Evolutionary conservation across 2,797 vertebrate genomes (phyloP).

Genomic region (Labeo calbasu): DNA sequence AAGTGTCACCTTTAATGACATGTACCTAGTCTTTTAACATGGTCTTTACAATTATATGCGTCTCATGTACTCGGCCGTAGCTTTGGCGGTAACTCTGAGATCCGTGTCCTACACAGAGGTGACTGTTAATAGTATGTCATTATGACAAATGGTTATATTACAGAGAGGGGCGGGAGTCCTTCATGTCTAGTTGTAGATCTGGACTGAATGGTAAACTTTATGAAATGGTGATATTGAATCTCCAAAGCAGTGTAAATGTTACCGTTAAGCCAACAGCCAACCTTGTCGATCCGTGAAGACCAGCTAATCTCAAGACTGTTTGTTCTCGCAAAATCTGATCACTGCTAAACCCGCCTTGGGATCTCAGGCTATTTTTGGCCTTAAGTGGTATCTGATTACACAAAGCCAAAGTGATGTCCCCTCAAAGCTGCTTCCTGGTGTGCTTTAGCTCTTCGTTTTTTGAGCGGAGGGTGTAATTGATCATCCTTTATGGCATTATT

Average conservation of each 20-base stretch:
- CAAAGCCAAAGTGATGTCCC: constrained; percentile 21
- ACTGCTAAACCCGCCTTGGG: constrained; percentile 21
- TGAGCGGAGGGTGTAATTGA: constrained; percentile 49
- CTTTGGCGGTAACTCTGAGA: constrained; percentile 40
- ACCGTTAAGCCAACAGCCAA: neutral
- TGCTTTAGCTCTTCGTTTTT: constrained; percentile 44
- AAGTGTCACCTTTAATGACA: constrained; percentile 35
- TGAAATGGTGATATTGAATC: constrained; percentile 23
- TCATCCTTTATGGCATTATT: constrained; percentile 56
- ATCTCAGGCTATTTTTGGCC: constrained; percentile 36
- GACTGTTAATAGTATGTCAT: constrained; percentile 65
- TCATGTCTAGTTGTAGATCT: constrained; percentile 56
- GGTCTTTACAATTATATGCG: constrained; percentile 33
- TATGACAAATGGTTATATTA: constrained; percentile 64
- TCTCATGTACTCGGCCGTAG: constrained; percentile 44
- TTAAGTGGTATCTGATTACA: constrained; percentile 47
- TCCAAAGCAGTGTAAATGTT: constrained; percentile 7
- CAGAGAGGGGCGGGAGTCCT: constrained; percentile 39
- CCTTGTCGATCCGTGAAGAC: neutral
- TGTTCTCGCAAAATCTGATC: constrained; percentile 44
- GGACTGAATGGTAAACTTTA: constrained; percentile 16
- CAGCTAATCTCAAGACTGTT: constrained; percentile 23
- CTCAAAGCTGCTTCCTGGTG: constrained; percentile 33
- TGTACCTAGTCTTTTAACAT: constrained; percentile 36
- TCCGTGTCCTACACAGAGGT: constrained; percentile 60